phyloP scores from a whole-genome alignment of 2,888 invertebrate species.

The Galerucella calmariensis region DNA sequence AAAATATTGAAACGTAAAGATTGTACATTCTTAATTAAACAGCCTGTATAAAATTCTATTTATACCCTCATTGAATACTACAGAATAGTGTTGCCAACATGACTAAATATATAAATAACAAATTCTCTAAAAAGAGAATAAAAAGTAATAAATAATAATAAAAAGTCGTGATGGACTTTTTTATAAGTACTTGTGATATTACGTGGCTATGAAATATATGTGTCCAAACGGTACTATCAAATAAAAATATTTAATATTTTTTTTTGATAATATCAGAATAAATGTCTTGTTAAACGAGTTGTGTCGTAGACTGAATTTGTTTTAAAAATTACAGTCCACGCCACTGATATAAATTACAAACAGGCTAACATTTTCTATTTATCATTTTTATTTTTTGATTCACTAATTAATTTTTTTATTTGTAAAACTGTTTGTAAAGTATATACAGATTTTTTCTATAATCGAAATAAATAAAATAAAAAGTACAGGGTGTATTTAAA shows the following conservation, averaged over 20 bases:
- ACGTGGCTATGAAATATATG: conserved; percentile 21
- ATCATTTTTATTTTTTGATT: not conserved
- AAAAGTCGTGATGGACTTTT: conserved; percentile 23
- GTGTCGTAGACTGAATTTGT: not conserved
- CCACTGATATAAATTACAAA: not conserved
- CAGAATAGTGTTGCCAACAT: conserved; percentile 35
- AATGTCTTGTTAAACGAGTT: conserved; percentile 15
- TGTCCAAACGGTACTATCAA: not conserved
- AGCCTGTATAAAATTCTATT: conserved; percentile 12
- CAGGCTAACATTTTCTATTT: not conserved
- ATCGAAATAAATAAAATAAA: conserved; percentile 23
- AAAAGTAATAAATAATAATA: conserved; percentile 21
- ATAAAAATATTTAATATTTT: not conserved
- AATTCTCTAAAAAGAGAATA: conserved; percentile 16
- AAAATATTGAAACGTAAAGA: not conserved
- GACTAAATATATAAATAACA: conserved; percentile 14
- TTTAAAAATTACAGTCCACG: not conserved
- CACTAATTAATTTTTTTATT: not conserved
- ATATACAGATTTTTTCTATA: conserved; percentile 21
- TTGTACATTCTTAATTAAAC: too few relatives aligned
- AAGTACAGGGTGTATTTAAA: conserved; percentile 20
- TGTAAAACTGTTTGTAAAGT: not conserved
- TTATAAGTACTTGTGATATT: conserved; percentile 30
- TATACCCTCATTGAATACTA: conserved; percentile 9
- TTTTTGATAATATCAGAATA: not conserved